Base-by-base conservation (phyloP, 2,797 vertebrate genomes). In the Graptemys geographica region DNA sequence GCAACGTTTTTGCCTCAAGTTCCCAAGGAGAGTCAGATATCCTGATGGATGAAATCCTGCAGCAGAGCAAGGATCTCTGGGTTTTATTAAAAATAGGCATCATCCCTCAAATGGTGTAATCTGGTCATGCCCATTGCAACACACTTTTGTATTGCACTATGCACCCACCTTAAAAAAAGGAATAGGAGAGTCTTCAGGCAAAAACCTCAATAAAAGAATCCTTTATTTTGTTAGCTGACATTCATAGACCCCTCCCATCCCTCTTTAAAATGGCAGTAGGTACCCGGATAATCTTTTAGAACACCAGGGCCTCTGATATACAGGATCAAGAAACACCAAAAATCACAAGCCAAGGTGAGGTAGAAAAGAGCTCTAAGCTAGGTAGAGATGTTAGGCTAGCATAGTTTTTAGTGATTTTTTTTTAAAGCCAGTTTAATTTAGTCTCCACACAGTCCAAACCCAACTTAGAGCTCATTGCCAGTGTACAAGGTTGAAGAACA, bases 1-100 rank as follows among this genome's bases (percentile, higher is more conserved):
- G 13, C 0, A 4, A 80, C 49, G 31, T 83, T 90, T 91, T 90
- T 47, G 19, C 37, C 37, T 41, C 21, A 37, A 41, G 37, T 41
- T 25, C 12, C 3, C 11, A 47, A 19, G 47, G 81, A n/a, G 19
- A 52, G 79, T 5, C 81, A 8, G 6, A 81, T 65, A 86, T 28
- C 37, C 37, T 72, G 7, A 1, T 6, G n/a, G 23, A 69, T 89
- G 47, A 83, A 41, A 55, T 89, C 74, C 18, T 6, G 87, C 83
- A 41, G 18, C 57, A 59, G 44, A 79, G 83, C 65, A 16, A 7
- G 53, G 37, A 89, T 49, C 44, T 0, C 0, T 0, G 2, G 33
- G 47, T n/a, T 47, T 74, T 57, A 1, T 65, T 31, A 57, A 65
- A 92, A 80, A 19, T 4, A 28, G 53, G 28, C 13, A 12, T 65